Conservation (phyloP, 2,113 vertebrate species). For the Marcusenius ussheri region DNA sequence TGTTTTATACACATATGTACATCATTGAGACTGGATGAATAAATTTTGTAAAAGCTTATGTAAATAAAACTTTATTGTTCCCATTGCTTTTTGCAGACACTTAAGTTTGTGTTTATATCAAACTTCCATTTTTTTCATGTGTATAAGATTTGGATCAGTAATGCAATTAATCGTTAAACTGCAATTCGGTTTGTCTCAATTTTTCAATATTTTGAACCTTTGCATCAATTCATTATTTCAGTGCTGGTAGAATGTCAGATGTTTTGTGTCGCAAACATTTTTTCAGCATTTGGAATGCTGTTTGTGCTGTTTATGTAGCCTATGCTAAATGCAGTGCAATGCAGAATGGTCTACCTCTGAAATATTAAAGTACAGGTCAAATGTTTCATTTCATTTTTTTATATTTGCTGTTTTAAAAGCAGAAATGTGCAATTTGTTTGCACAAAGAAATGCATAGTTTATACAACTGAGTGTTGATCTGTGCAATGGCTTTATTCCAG, state of each 20-base stretch:
- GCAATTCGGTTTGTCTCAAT: neutral
- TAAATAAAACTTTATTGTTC: slow-evolving; percentile 9
- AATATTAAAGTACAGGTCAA: neutral
- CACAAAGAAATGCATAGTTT: neutral
- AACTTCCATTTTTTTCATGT: neutral
- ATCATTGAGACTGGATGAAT: neutral
- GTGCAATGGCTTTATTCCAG: neutral
- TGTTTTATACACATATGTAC: neutral
- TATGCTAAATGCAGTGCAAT: neutral
- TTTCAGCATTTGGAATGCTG: neutral
- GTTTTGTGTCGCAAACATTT: neutral
- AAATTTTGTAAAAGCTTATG: neutral
- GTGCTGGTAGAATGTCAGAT: neutral
- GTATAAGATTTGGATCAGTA: neutral
- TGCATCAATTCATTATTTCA: neutral
- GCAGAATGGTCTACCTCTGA: neutral
- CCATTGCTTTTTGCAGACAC: neutral
- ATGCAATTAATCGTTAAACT: neutral
- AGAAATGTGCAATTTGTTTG: neutral
- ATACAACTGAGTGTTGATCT: neutral
- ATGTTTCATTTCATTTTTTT: neutral
- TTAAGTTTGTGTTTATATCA: neutral
- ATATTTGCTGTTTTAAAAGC: neutral
- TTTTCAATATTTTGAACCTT: neutral
- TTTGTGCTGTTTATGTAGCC: neutral